Evolutionary conservation across 1,140 invertebrate genomes (phyloP).

Genomic region (Lithobius niger): DNA sequence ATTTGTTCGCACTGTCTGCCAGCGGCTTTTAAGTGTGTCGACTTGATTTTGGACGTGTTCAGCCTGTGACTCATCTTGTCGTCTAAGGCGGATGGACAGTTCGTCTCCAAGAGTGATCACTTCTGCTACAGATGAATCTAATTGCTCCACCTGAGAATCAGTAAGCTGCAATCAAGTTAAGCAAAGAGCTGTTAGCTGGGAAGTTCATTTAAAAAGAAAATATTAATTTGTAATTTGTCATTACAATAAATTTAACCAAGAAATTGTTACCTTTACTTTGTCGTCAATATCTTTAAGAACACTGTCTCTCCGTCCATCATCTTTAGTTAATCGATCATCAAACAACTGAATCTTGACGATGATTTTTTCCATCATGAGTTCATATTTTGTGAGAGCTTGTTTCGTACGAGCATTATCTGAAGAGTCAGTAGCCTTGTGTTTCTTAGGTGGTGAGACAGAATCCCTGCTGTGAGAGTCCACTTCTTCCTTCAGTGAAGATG

Average conservation of each 20-base stretch:
- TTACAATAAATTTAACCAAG: not conserved
- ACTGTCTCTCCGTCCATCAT: not conserved
- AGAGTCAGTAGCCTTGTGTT: no score
- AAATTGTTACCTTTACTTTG: not conserved
- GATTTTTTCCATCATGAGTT: not conserved
- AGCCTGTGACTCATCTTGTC: not conserved
- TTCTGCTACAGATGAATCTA: not conserved
- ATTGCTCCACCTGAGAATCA: not conserved
- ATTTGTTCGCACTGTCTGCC: not conserved
- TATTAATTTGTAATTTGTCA: not conserved
- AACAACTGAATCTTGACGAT: not conserved
- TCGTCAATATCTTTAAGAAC: not conserved
- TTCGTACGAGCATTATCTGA: no score
- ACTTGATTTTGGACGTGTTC: not conserved
- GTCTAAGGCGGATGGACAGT: not conserved
- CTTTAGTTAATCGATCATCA: not conserved
- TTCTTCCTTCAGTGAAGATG: no score
- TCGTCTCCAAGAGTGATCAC: not conserved
- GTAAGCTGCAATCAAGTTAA: not conserved
- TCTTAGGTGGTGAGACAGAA: no score
- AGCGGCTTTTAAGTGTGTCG: slow-evolving; percentile 1
- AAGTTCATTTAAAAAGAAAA: not conserved
- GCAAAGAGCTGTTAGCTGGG: not conserved
- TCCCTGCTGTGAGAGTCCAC: no score
- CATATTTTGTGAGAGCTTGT: not conserved